Percentiles rank a stretch among this genome's conserved stretches.
These are phyloP conservation scores for Callionymus lyra DNA, from an alignment of 2,113 vertebrate genomes.

Conservation along the genomic window DNA sequence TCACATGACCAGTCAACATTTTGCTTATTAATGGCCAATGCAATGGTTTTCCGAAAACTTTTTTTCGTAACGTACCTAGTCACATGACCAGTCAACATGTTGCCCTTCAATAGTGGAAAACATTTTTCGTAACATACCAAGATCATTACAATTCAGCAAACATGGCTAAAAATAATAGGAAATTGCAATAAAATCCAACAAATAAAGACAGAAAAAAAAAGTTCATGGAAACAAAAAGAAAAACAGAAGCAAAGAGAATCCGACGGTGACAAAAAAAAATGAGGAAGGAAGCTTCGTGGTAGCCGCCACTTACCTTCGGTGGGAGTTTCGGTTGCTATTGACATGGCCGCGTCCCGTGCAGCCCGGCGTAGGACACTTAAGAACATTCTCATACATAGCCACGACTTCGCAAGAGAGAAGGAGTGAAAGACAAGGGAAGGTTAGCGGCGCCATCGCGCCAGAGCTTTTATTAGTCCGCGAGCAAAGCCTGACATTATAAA, in stretches of 20 bases:
- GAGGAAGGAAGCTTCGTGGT: conserved; percentile 20
- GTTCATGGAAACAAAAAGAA: not conserved
- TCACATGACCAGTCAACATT: too few species aligned
- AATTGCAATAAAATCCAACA: conserved; percentile 1
- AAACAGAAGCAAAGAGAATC: conserved; percentile 7
- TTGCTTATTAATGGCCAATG: not conserved
- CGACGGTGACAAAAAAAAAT: conserved; percentile 12
- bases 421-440: conserved; percentile 81
- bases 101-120: not conserved
- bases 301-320: conserved; percentile 89
- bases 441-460: conserved; percentile 67
- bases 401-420: conserved; percentile 85
- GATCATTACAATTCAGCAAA: not conserved
- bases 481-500: conserved; percentile 61
- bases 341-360: conserved; percentile 99
- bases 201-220: conserved; percentile 12
- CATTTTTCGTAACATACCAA: not conserved
- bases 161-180: not conserved
- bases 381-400: conserved; percentile 99
- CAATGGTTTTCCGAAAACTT: too few species aligned
- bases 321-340: conserved; percentile 99
- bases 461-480: conserved; percentile 61
- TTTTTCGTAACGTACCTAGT: too few species aligned
- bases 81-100: not conserved
- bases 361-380: conserved; percentile 99